Conservation (phyloP, 2,888 invertebrate genomes). For the Tetranychus truncatus region DNA sequence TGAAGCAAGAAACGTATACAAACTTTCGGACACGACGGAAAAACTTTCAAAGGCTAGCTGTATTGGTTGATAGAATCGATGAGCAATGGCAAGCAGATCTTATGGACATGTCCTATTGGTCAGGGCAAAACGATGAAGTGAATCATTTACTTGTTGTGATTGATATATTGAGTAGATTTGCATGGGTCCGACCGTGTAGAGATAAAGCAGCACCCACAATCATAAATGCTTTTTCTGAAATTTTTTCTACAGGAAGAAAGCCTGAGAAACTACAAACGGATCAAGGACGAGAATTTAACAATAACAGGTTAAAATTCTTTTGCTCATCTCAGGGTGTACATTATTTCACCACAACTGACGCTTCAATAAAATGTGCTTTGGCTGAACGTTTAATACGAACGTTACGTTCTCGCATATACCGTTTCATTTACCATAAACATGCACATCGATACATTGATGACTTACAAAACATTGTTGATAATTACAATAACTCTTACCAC, state of each 20-base stretch:
- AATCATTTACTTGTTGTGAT: conserved; percentile 25
- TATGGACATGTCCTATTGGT: conserved; percentile 20
- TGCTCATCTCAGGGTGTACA: not conserved
- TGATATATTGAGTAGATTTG: conserved; percentile 26
- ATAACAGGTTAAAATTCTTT: conserved; percentile 16
- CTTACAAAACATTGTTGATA: not conserved
- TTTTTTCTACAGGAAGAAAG: not conserved
- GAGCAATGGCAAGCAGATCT: conserved; percentile 26
- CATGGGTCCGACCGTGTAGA: conserved; percentile 25
- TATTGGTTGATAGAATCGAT: conserved; percentile 24
- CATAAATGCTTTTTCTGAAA: not conserved
- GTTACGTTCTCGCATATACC: conserved; percentile 28
- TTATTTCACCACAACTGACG: conserved; percentile 26
- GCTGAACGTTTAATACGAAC: conserved; percentile 29
- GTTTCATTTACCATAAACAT: conserved; percentile 26
- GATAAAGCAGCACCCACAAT: conserved; percentile 23
- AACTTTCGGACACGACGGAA: not conserved
- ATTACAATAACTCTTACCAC: conserved; percentile 3
- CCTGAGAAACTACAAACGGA: conserved; percentile 21
- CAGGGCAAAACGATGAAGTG: conserved; percentile 23
- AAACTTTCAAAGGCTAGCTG: not conserved
- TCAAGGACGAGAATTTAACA: conserved; percentile 25
- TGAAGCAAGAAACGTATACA: not conserved
- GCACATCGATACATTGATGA: conserved; percentile 17
- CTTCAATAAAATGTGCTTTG: conserved; percentile 29